Base-by-base conservation (phyloP, 2,888 invertebrate species). In the Diarsia brunnea region DNA sequence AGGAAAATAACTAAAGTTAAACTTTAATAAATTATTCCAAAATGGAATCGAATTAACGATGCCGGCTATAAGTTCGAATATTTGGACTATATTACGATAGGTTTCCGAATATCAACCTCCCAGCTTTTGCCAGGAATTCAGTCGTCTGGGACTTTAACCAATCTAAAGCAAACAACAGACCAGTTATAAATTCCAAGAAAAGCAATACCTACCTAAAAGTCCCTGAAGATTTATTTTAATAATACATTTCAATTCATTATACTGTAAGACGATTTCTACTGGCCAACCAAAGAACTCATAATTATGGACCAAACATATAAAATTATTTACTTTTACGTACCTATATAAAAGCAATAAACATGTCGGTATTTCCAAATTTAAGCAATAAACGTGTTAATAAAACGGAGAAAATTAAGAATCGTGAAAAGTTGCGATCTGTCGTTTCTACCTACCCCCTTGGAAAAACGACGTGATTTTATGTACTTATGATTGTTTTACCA, bases 1-100 rank as follows among this genome's bases (percentile, higher is more conserved):
- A n/a, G 10, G 31, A 31, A 19, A 24, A 24, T 12, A 11, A 3
- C 4, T 31, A 27, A 21, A 27, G 3, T 19, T 11, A 38, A 27
- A 73, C 38, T 73, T 73, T 8, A 27, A 65, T 53, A n/a, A 65
- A 64, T 24, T 58, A 70, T 24, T 78, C 11, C 2, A n/a, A 53
- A 61, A 53, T 61, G 8, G 16, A n/a, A 60, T 60, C 27, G 27
- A 60, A 19, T 60, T 19, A 69, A 27, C 14, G 43, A 63, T 45
- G 21, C 53, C 24, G 43, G 43, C 16, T 49, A 24, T 16, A 60
- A 21, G 51, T n/a, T 53, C 19, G 66, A 78, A 73, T 61, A 79
- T 79, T 78, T 61, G 27, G 2, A 51, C 49, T 55, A 78, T 65
- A 24, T 53, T 47, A 47, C 27, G 16, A 60, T 47, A 31, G n/a